Evolutionary conservation across 2,888 invertebrate genomes (phyloP), one percentile per base, ranked within the genome.

Genomic region (Meliscaeva auricollis): DNA sequence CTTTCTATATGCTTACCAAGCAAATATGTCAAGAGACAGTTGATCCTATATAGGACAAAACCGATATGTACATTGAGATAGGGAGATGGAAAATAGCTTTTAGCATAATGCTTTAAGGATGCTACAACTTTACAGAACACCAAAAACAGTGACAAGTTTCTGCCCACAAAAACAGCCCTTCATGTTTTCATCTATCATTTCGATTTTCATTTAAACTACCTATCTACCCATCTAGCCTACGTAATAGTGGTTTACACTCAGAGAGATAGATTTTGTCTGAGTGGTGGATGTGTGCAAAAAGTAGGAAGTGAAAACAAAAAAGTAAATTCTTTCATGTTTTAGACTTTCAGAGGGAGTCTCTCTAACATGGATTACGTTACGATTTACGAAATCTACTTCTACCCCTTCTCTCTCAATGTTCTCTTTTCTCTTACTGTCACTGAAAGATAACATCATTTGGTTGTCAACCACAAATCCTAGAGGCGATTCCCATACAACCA

Each of bases 401-500:
- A n/a, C n/a, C n/a, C n/a, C n/a, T n/a, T n/a, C n/a, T n/a, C n/a
- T n/a, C n/a, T n/a, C n/a, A n/a, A n/a, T n/a, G n/a, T 26, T 26
- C 26, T 26, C 4, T 2, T 26, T 26, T 26, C 26, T 50, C 50
- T 48, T 11, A 48, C 3, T 22, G 20, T 22, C 48, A 13, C 22
- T 50, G 50, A 22, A 22, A 26, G 22, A 50, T 50, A 50, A 22
- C 50, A 50, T 50, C 50, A 50, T 50, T 50, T 22, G 22, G 3
- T 13, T 50, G 50, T 50, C 50, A 50, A 50, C 50, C 50, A 50
- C 50, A 50, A 50, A 50, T 50, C 22, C 50, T 50, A 50, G 22
- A 50, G 50, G 50, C 50, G 22, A 50, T 50, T 50, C 22, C 13
- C 13, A 26, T 4, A 50, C 13, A 50, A 6, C 13, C 26, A 26